These are phyloP conservation scores for Lucifuga dentata DNA, from an alignment of 2,113 vertebrate genomes.

Conservation along the genomic window DNA sequence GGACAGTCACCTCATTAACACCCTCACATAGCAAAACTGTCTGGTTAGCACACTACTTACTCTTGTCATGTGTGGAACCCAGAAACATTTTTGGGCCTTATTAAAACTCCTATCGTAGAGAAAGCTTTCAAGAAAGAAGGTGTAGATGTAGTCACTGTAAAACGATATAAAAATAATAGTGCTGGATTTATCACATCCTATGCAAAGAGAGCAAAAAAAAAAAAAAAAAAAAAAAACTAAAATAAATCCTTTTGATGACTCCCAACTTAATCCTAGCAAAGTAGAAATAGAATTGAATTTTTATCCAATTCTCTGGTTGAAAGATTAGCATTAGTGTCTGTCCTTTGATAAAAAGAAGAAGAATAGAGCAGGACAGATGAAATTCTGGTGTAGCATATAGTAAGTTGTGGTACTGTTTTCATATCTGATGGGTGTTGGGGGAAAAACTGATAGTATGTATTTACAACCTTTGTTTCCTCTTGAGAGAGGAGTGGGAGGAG, in stretches of 20 bases:
- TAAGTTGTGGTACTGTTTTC: slow-evolving; percentile 30
- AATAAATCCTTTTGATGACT: slow-evolving; percentile 56
- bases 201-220: slow-evolving; percentile 4
- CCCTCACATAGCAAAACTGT: neutral
- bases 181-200: slow-evolving; percentile 48
- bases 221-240: slow-evolving; percentile 4
- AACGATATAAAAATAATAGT: slow-evolving; percentile 31
- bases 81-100: slow-evolving; percentile 24
- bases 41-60: neutral
- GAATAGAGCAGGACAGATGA: slow-evolving; percentile 20
- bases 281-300: slow-evolving; percentile 59
- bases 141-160: slow-evolving; percentile 25
- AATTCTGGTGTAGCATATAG: neutral
- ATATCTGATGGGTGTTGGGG: slow-evolving; percentile 56
- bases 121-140: slow-evolving; percentile 19
- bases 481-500: slow-evolving; percentile 27
- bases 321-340: slow-evolving; percentile 62
- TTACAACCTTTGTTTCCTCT: slow-evolving; percentile 71
- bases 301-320: slow-evolving; percentile 48
- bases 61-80: slow-evolving; percentile 15
- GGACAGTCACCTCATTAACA: slow-evolving; percentile 50
- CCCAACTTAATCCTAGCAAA: slow-evolving; percentile 60
- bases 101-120: slow-evolving; percentile 29
- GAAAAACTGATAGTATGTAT: slow-evolving; percentile 69
- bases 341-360: slow-evolving; percentile 53